Evolutionary conservation across 2,888 invertebrate species (phyloP), one percentile per base, ranked within the genome.

Genomic region (Mesodorylaimus sp.): DNA sequence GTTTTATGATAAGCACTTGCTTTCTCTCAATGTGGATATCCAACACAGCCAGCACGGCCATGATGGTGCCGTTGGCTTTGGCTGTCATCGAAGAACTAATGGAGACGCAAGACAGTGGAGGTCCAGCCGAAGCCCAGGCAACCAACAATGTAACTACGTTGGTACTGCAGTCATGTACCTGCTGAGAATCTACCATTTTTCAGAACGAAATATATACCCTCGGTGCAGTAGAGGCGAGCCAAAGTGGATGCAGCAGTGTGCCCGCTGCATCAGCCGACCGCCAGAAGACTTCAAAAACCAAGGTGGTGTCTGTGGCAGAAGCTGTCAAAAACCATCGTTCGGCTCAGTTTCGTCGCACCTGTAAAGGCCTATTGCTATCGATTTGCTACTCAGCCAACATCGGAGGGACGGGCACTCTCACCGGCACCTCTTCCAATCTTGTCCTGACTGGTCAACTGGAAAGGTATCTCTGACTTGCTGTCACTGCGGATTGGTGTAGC

Each of bases 21-120:
- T 68, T 68, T 53, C 54, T 68, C 48, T 67, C 66, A 7, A 70
- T 69, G 67, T 69, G 69, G 67, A 66, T 69, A 45, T 65, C 63
- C 47, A 72, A 72, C 61, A 71, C 70, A 0, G 70, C 72, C 10
- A 71, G 65, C 1, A 59, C 64, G 5, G 62, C 60, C 10, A 56
- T 59, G 58, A 59, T 59, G 57, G 53, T 61, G n/a, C 60, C 60
- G 2, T 60, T 59, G 39, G 54, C 51, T 10, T 47, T 54, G 39
- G 58, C 59, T 3, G 57, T 60, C 10, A 55, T 58, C 44, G 37
- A 50, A 16, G 56, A 59, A 48, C 45, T 48, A 26, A n/a, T 48
- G n/a, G n/a, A n/a, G n/a, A n/a, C n/a, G n/a, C n/a, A 21, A 27
- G 28, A 3, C 3, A 23, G 19, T 23, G 10, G 45, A 25, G n/a